phyloP scores from a whole-genome alignment of 2,113 vertebrate genomes.

The Ochotona princeps region DNA sequence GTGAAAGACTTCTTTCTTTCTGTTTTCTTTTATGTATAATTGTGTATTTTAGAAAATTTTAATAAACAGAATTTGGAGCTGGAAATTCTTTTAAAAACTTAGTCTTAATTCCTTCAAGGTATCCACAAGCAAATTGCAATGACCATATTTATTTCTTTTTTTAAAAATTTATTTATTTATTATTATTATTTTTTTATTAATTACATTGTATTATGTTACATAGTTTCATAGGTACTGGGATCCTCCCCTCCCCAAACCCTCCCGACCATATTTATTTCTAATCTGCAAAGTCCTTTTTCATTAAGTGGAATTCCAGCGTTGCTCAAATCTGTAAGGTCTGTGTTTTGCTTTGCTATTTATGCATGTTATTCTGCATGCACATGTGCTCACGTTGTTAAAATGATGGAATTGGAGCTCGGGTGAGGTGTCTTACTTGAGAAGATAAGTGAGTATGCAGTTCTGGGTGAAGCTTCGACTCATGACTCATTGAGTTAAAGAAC shows the following conservation, averaged over 20 bases:
- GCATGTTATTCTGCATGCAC: background rate
- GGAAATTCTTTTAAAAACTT: background rate
- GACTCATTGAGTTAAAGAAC: background rate
- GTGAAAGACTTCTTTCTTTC: background rate
- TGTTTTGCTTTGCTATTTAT: slow-evolving; percentile 24
- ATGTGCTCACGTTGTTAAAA: background rate
- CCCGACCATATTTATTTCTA: background rate
- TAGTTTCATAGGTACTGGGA: too few relatives aligned
- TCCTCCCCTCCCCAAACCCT: too few relatives aligned
- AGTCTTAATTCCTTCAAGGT: background rate
- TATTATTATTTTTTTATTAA: too few relatives aligned
- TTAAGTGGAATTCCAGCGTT: background rate
- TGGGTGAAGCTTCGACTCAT: background rate
- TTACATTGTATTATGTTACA: too few relatives aligned
- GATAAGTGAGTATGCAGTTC: background rate
- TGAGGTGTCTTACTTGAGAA: background rate
- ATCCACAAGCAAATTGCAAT: background rate
- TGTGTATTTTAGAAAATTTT: slow-evolving; percentile 14
- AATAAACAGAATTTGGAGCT: background rate
- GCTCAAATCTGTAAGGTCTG: background rate
- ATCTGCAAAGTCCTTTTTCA: background rate
- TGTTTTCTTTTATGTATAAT: background rate
- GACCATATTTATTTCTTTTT: background rate
- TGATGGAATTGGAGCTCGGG: background rate
- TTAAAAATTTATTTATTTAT: too few relatives aligned